A percentile compares a stretch with the other conserved stretches of the same genome.
These are phyloP conservation scores for Agelas oroides DNA, from an alignment of 37 sponge, comb jelly and placozoan genomes.

Conservation along the genomic window DNA sequence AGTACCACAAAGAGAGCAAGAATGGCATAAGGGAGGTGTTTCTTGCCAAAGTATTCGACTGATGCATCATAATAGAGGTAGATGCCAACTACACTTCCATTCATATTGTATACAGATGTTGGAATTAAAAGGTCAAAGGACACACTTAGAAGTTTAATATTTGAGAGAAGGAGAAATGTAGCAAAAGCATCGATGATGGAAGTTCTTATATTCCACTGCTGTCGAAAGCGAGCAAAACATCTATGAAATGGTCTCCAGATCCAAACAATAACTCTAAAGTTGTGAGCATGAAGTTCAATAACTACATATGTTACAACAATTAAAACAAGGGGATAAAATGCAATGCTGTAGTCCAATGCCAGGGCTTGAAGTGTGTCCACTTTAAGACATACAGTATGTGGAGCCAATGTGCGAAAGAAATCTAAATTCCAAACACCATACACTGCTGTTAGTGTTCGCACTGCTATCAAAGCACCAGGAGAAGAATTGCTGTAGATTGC, in stretches of 20 bases:
- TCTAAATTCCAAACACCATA: background rate
- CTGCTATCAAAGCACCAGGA: background rate
- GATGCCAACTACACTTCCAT: too few relatives aligned
- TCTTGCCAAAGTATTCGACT: slow-evolving; percentile 27
- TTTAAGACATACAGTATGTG: background rate
- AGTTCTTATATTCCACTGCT: slow-evolving; percentile 33
- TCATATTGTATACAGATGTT: background rate
- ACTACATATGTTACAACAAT: slow-evolving; percentile 3
- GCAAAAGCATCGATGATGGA: slow-evolving; percentile 54
- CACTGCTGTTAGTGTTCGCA: background rate
- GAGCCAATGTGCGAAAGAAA: background rate
- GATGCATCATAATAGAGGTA: slow-evolving; percentile 40
- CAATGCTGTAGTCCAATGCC: background rate
- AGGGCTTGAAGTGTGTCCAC: background rate
- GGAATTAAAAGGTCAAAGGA: slow-evolving; percentile 41
- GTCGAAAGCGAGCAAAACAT: slow-evolving; percentile 18
- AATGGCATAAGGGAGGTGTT: slow-evolving; percentile 47
- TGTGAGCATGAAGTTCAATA: slow-evolving; percentile 12
- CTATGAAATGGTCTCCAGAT: slow-evolving; percentile 13
- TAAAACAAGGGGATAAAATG: slow-evolving; percentile 20
- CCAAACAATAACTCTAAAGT: background rate
- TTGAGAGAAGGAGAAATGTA: slow-evolving; percentile 57
- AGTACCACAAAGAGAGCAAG: slow-evolving; percentile 16
- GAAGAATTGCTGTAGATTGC: background rate
- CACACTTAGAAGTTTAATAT: slow-evolving; percentile 43